Conservation (phyloP, 92 coral and sea anemone species). For the Paramuricea clavata region DNA sequence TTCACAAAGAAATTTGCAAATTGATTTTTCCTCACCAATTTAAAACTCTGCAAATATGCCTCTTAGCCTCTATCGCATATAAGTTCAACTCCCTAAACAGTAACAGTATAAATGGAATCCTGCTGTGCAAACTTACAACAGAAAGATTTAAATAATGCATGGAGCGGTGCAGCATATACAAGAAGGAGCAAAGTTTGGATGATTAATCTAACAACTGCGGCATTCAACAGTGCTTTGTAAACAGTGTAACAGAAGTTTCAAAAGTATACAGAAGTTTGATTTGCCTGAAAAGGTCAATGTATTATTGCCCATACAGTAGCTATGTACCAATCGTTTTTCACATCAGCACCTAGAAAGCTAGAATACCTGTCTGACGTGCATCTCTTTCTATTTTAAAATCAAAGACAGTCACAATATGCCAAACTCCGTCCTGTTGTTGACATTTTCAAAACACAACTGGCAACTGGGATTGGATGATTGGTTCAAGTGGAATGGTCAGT, state of each 20-base stretch:
- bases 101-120: too few relatives aligned
- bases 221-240: neutral
- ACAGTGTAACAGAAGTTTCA: neutral
- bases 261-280: neutral
- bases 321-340: neutral
- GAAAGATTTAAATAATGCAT: too few relatives aligned
- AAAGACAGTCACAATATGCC: conserved; percentile 31
- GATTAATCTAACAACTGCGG: neutral
- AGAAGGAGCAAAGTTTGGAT: neutral
- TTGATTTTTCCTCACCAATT: too few relatives aligned
- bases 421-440: conserved; percentile 52
- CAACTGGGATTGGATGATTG: conserved; percentile 53
- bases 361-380: conserved; percentile 21
- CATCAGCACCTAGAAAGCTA: neutral
- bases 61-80: too few relatives aligned
- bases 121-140: too few relatives aligned
- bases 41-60: too few relatives aligned
- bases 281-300: neutral
- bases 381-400: conserved; percentile 50
- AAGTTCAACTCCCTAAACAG: too few relatives aligned
- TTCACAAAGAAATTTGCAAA: too few relatives aligned
- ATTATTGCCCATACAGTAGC: neutral
- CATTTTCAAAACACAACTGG: conserved; percentile 46
- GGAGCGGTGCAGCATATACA: too few relatives aligned
- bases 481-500: conserved; percentile 42